These are phyloP conservation scores for Pelvicachromis taeniatus DNA, from an alignment of 2,113 vertebrate genomes.

Conservation along the genomic window DNA sequence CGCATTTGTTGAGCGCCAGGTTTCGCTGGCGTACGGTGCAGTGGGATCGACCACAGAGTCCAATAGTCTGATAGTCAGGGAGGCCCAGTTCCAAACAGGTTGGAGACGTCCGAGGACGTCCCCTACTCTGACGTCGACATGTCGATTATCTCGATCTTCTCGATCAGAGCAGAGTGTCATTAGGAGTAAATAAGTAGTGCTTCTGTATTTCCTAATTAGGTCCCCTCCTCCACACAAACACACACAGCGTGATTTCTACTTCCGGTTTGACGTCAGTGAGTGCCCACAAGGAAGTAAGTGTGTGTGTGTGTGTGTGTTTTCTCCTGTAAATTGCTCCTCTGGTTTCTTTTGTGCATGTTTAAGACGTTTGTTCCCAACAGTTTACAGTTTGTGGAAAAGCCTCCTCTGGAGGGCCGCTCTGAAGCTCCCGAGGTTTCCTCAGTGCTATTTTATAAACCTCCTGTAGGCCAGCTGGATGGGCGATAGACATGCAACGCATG, in stretches of 20 bases:
- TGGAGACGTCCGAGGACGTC: too few species aligned
- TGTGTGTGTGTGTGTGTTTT: background rate
- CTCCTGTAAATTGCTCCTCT: conserved; percentile 62
- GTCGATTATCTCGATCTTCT: too few species aligned
- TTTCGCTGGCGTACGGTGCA: too few species aligned
- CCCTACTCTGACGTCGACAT: too few species aligned
- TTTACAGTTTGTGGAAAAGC: conserved; percentile 63
- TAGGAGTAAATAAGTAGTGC: too few species aligned
- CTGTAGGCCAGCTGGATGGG: conserved; percentile 32
- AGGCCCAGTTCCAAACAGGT: too few species aligned
- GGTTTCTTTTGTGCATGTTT: conserved; percentile 73
- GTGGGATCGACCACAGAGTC: too few species aligned
- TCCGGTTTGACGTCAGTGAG: background rate
- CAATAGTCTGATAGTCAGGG: too few species aligned
- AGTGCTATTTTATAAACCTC: conserved; percentile 37
- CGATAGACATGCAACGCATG: conserved; percentile 30
- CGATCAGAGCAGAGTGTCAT: too few species aligned
- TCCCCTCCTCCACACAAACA: background rate
- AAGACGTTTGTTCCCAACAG: conserved; percentile 68
- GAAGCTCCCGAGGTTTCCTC: conserved; percentile 36
- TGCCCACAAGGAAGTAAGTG: background rate
- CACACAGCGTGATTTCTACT: background rate
- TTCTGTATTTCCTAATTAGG: background rate
- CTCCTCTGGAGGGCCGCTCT: conserved; percentile 44
- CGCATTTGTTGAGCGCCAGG: too few species aligned